phyloP scores from a whole-genome alignment of 2,113 vertebrate species.

The Alligator mississippiensis region DNA sequence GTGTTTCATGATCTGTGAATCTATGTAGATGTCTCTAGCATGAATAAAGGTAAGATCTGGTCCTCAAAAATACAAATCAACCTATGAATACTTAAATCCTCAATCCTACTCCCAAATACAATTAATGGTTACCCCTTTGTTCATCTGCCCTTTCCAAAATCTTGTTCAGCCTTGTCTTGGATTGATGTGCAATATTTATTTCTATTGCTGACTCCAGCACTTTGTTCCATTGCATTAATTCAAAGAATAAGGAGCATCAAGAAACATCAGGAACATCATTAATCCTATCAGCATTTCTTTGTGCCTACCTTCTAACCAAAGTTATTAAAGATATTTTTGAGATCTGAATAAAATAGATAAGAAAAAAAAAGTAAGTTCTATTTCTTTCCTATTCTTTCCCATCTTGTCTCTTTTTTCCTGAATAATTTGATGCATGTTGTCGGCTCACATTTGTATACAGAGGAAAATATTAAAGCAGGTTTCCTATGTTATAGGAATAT shows the following conservation, averaged over 20 bases:
- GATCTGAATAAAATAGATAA: conserved; percentile 44
- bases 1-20: too few species aligned
- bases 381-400: fast-evolving
- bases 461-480: background rate
- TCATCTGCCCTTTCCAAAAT: conserved; percentile 24
- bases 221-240: conserved; percentile 67
- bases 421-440: conserved; percentile 11
- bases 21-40: too few species aligned
- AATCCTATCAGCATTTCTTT: conserved; percentile 66
- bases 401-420: conserved; percentile 51
- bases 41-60: too few species aligned
- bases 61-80: background rate
- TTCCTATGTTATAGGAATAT: background rate
- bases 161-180: conserved; percentile 52
- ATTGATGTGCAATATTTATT: conserved; percentile 67
- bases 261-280: conserved; percentile 49
- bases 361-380: background rate
- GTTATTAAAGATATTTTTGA: conserved; percentile 41
- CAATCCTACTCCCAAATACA: background rate
- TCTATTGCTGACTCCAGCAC: conserved; percentile 53
- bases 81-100: background rate
- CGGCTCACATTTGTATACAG: background rate
- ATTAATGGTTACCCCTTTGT: background rate
- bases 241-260: conserved; percentile 43
- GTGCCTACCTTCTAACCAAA: conserved; percentile 43